Percentiles rank a stretch among this genome's conserved stretches.
Conservation (phyloP, 2,888 invertebrate genomes). For the Leucoma salicis region DNA sequence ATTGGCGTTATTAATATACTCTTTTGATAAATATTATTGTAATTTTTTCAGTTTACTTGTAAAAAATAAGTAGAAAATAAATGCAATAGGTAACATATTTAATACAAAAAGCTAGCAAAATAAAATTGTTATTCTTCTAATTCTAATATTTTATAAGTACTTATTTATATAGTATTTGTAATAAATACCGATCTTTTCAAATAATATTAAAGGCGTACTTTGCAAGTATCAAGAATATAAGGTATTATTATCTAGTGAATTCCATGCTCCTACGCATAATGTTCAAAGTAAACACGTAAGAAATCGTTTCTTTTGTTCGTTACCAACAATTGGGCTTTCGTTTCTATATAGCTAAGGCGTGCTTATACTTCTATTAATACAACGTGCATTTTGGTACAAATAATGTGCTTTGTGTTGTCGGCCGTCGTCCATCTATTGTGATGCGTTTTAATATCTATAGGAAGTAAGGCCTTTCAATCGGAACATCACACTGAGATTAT, state of each 20-base stretch:
- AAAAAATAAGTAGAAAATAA: too few relatives aligned
- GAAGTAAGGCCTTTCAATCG: slow-evolving; percentile 51
- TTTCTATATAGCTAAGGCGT: slow-evolving; percentile 47
- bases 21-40: too few relatives aligned
- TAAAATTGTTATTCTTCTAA: too few relatives aligned
- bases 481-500: slow-evolving; percentile 35
- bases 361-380: slow-evolving; percentile 36
- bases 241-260: slow-evolving; percentile 32
- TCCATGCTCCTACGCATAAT: slow-evolving; percentile 64
- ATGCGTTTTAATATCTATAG: slow-evolving; percentile 55
- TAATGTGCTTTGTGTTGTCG: slow-evolving; percentile 48
- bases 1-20: too few relatives aligned
- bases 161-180: too few relatives aligned
- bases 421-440: slow-evolving; percentile 57
- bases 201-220: too few relatives aligned
- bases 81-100: too few relatives aligned
- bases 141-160: too few relatives aligned
- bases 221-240: slow-evolving; percentile 45
- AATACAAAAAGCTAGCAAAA: too few relatives aligned
- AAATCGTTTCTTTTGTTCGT: slow-evolving; percentile 62
- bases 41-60: too few relatives aligned
- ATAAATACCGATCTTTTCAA: too few relatives aligned
- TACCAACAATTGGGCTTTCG: slow-evolving; percentile 51
- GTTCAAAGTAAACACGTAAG: slow-evolving; percentile 67
- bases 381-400: slow-evolving; percentile 53